Evolutionary conservation across 2,113 vertebrate species (phyloP).

Genomic region (Perognathus longimembris): DNA sequence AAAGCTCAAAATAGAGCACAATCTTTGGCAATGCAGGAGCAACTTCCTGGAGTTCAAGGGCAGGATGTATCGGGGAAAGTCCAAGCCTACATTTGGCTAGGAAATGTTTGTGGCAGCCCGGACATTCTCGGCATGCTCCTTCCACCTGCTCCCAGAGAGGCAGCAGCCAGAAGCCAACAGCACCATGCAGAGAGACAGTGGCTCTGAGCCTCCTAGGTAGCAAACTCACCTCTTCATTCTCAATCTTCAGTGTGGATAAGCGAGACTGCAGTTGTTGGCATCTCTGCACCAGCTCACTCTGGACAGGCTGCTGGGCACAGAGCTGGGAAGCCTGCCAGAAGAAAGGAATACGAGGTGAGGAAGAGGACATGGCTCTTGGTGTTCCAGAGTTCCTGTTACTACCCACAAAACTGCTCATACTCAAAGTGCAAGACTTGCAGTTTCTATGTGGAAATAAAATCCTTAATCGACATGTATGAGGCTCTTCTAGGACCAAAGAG

Average conservation of each 20-base stretch:
- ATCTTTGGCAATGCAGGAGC: conserved; percentile 74
- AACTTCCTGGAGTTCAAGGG: conserved; percentile 81
- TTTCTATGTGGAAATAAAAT: conserved; percentile 52
- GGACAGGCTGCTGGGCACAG: conserved; percentile 95
- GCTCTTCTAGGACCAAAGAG: background rate
- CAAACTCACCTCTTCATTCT: conserved; percentile 95
- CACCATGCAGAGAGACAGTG: background rate
- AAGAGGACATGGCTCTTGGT: conserved; percentile 17
- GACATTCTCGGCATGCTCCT: conserved; percentile 69
- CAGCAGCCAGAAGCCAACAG: background rate
- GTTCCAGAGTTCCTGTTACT: conserved; percentile 13
- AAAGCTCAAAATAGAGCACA: conserved; percentile 80
- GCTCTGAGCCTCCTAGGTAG: background rate
- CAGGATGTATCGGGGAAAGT: conserved; percentile 77
- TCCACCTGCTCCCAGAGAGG: conserved; percentile 65
- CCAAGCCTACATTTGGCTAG: conserved; percentile 73
- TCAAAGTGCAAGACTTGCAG: conserved; percentile 1
- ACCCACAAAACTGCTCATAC: background rate
- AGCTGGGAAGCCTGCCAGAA: conserved; percentile 92
- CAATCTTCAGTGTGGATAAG: conserved; percentile 96
- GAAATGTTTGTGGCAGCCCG: conserved; percentile 69
- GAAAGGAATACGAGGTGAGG: conserved; percentile 49
- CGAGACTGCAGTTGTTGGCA: conserved; percentile 97
- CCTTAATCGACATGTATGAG: background rate
- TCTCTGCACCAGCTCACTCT: conserved; percentile 94